Evolutionary conservation across 1,140 invertebrate species (phyloP).

Genomic region (Oppia nitens): DNA sequence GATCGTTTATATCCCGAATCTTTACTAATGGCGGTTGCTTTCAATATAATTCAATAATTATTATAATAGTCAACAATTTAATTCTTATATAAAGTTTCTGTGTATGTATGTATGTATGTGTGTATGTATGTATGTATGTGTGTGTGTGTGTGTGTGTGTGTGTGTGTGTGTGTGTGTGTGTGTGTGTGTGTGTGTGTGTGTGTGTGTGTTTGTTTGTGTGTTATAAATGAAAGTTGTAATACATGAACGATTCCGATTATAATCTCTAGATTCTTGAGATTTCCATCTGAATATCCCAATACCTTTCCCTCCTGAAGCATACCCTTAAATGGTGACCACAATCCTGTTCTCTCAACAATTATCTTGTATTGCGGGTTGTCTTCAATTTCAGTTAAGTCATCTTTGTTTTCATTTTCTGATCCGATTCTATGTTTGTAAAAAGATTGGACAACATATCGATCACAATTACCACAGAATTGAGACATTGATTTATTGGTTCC

Average conservation of each 20-base stretch:
- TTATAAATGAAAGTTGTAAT: no score
- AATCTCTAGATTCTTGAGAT: constrained; percentile 18
- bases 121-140: no score
- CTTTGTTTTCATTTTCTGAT: not conserved
- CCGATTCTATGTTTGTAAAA: not conserved
- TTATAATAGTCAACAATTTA: no score
- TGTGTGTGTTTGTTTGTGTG: no score
- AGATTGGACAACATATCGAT: constrained; percentile 10
- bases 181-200: no score
- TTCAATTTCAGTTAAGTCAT: not conserved
- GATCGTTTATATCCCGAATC: no score
- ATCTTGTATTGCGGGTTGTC: constrained; percentile 3
- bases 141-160: no score
- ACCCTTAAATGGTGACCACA: constrained; percentile 20
- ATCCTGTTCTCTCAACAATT: constrained; percentile 6
- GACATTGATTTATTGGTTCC: not conserved
- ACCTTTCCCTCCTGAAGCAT: constrained; percentile 11
- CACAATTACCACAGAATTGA: constrained; percentile 13
- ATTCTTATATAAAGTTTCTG: no score
- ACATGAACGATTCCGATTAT: constrained; percentile 21
- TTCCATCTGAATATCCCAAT: constrained; percentile 11
- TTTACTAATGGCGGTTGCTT: constrained; percentile 20
- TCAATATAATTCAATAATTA: no score
- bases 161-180: no score
- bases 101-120: no score